Conservation (phyloP, 2,888 invertebrate species). For the Cheilosia urbana region DNA sequence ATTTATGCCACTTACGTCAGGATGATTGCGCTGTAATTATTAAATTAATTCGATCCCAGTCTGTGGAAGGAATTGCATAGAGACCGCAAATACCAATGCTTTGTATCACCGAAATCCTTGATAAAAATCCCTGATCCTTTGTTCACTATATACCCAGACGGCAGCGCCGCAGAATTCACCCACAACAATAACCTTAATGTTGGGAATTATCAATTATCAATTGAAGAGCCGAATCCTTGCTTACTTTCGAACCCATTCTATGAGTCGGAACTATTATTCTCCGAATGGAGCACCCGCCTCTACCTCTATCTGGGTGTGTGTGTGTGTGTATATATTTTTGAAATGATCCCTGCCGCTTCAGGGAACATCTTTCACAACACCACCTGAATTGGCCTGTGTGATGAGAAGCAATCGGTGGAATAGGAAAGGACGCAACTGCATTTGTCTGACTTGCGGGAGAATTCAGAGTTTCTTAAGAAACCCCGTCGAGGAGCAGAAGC, state of each 20-base stretch:
- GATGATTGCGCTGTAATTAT: conserved; percentile 73
- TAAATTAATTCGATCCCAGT: conserved; percentile 69
- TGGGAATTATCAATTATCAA: conserved; percentile 73
- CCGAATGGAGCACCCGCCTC: neutral
- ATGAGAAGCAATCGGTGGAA: conserved; percentile 16
- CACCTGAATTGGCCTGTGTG: conserved; percentile 60
- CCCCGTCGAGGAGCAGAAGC: neutral
- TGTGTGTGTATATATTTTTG: neutral
- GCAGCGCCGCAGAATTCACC: conserved; percentile 30
- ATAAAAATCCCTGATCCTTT: conserved; percentile 50
- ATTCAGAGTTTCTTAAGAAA: conserved; percentile 58
- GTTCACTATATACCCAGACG: conserved; percentile 20
- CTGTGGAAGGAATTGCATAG: conserved; percentile 47
- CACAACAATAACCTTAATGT: conserved; percentile 67
- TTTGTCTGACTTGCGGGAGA: conserved; percentile 32
- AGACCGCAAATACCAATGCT: conserved; percentile 48
- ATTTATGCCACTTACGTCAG: conserved; percentile 55
- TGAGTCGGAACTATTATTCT: conserved; percentile 37
- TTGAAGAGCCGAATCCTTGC: conserved; percentile 49
- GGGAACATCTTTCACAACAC: conserved; percentile 30
- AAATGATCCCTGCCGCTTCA: conserved; percentile 40
- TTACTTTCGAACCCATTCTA: conserved; percentile 53
- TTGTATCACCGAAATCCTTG: conserved; percentile 32
- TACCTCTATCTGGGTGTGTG: neutral
- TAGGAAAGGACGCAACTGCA: conserved; percentile 26